Conservation (phyloP, 1,140 invertebrate genomes). For the Bombus soroeensis region DNA sequence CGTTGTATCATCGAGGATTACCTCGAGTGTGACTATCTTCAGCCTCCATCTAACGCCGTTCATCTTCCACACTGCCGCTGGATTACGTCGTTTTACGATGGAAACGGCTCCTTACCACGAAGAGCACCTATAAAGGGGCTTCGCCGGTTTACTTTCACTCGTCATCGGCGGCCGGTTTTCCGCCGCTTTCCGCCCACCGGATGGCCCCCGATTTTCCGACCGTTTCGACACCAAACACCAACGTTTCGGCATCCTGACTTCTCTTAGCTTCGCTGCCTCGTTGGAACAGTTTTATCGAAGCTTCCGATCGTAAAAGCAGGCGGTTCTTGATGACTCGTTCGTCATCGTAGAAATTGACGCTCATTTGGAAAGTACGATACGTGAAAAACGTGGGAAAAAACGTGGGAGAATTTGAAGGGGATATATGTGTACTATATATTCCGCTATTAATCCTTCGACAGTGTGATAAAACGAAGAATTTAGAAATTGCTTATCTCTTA, state of each 20-base stretch:
- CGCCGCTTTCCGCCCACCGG: slow-evolving; percentile 61
- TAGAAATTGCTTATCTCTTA: no score
- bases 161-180: slow-evolving; percentile 77
- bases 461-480: no score
- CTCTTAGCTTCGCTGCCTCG: not conserved
- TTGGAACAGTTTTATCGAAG: not conserved
- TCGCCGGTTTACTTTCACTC: slow-evolving; percentile 76
- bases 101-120: slow-evolving; percentile 74
- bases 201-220: slow-evolving; percentile 59
- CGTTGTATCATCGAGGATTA: slow-evolving; percentile 72
- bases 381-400: not conserved
- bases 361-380: not conserved
- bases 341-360: no score
- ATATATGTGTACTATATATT: no score
- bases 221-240: slow-evolving; percentile 52
- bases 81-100: slow-evolving; percentile 62
- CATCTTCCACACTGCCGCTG: slow-evolving; percentile 51
- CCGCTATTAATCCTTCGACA: not conserved
- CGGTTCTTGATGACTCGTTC: not conserved
- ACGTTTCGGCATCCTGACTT: slow-evolving; percentile 7
- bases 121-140: slow-evolving; percentile 69
- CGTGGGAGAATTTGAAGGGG: no score
- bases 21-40: slow-evolving; percentile 78
- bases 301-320: not conserved
- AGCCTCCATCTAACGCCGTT: slow-evolving; percentile 67